A percentile compares a stretch with the other conserved stretches of the same genome.
Evolutionary conservation across 2,797 vertebrate species (phyloP).

Genomic region (Sebastes steindachneri): DNA sequence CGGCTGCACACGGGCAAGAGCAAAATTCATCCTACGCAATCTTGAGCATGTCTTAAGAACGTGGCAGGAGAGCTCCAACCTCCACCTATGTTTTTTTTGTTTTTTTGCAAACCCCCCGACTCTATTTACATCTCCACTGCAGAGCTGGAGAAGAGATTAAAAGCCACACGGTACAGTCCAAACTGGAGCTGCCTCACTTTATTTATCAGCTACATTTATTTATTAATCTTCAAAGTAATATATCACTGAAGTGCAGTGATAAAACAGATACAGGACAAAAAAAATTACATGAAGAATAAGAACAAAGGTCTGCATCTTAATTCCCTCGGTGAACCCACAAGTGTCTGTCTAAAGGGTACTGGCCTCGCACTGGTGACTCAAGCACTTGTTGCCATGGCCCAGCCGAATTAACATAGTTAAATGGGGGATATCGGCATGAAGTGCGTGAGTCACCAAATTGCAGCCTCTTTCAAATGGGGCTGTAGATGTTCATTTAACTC

Average conservation of each 20-base stretch:
- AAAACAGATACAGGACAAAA: not conserved
- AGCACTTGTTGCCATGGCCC: constrained; percentile 61
- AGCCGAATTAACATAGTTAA: constrained; percentile 58
- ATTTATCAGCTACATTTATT: not conserved
- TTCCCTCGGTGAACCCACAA: not conserved
- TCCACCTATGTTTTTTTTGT: not conserved
- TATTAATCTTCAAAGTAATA: not conserved
- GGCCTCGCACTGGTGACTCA: constrained; percentile 43
- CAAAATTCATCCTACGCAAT: constrained; percentile 9
- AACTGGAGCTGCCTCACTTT: not conserved
- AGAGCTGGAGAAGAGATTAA: constrained; percentile 2
- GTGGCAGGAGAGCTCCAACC: not conserved
- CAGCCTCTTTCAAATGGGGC: constrained; percentile 54
- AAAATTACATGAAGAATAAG: not conserved
- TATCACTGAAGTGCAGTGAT: not conserved
- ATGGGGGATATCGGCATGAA: constrained; percentile 63
- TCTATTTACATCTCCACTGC: constrained; percentile 1
- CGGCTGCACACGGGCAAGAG: not conserved
- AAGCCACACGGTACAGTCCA: not conserved
- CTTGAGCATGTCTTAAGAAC: not conserved
- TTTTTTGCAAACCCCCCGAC: not conserved
- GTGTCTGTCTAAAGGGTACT: constrained; percentile 31
- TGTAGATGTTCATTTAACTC: constrained; percentile 66
- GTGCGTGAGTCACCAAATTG: constrained; percentile 73
- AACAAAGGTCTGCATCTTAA: not conserved